Conservation (phyloP, 2,113 vertebrate species). For the Neodontobutis hainanensis region DNA sequence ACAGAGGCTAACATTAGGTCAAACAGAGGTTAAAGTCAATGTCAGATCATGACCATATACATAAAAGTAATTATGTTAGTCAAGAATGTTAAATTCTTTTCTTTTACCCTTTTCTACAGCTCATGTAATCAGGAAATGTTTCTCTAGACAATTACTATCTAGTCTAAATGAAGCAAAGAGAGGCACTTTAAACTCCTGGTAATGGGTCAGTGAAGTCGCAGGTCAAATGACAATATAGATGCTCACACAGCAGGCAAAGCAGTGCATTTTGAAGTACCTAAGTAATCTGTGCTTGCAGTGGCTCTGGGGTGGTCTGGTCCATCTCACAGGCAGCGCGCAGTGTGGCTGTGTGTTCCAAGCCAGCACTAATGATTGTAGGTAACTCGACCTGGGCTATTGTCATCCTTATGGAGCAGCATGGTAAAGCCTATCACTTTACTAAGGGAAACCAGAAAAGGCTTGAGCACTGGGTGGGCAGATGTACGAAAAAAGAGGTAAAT, state of each 20-base stretch:
- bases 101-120: neutral
- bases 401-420: constrained; percentile 51
- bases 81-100: too few relatives aligned
- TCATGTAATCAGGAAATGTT: neutral
- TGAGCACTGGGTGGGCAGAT: constrained; percentile 57
- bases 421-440: constrained; percentile 67
- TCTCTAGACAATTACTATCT: neutral
- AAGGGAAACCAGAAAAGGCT: constrained; percentile 20
- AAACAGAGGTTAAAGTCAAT: constrained; percentile 25
- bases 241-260: constrained; percentile 37
- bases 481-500: constrained; percentile 44
- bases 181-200: constrained; percentile 23
- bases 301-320: constrained; percentile 76
- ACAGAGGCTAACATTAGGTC: constrained; percentile 27
- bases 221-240: constrained; percentile 72
- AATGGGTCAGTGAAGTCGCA: constrained; percentile 56
- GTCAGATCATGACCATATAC: neutral
- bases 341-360: constrained; percentile 57
- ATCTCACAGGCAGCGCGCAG: constrained; percentile 62
- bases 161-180: constrained; percentile 14
- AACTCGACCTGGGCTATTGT: constrained; percentile 73
- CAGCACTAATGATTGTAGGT: constrained; percentile 74
- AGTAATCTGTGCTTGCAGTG: constrained; percentile 71
- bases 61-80: neutral
- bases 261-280: constrained; percentile 66